Evolutionary conservation across 2,888 invertebrate genomes (phyloP).

Genomic region (Ophonus ardosiacus): DNA sequence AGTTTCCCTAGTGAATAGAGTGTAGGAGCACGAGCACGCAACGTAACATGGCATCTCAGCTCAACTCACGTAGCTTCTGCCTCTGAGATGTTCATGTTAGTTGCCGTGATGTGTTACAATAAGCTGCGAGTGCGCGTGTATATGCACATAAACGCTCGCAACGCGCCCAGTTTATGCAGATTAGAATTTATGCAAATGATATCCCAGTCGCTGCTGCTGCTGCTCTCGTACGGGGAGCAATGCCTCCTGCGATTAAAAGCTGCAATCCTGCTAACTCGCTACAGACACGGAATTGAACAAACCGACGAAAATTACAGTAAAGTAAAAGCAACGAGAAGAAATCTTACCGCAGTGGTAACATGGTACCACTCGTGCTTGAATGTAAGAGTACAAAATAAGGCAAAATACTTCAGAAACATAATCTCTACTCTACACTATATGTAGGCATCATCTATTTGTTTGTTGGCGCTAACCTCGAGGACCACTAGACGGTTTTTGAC

Average conservation of each 20-base stretch:
- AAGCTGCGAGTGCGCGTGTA: conserved; percentile 42
- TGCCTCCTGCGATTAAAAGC: conserved; percentile 44
- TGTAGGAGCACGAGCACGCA: not conserved
- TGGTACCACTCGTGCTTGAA: no score
- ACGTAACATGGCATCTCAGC: conserved; percentile 5
- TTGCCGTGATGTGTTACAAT: conserved; percentile 57
- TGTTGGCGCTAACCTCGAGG: no score
- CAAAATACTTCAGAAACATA: no score
- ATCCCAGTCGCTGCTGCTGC: conserved; percentile 47
- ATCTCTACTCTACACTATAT: no score
- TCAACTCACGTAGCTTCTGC: not conserved
- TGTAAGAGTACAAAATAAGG: no score
- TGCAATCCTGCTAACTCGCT: conserved; percentile 33
- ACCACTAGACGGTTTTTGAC: no score
- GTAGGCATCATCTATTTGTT: no score
- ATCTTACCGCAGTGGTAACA: no score
- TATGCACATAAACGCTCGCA: conserved; percentile 50
- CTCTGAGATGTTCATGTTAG: not conserved
- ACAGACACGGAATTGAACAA: no score
- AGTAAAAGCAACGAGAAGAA: not conserved
- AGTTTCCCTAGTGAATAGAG: conserved; percentile 13
- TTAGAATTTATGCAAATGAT: conserved; percentile 64
- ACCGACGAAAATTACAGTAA: not conserved
- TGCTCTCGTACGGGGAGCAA: conserved; percentile 45
- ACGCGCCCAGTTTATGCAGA: conserved; percentile 61